phyloP scores from a whole-genome alignment of 1,140 invertebrate species.

The Trinorchestia longiramus region DNA sequence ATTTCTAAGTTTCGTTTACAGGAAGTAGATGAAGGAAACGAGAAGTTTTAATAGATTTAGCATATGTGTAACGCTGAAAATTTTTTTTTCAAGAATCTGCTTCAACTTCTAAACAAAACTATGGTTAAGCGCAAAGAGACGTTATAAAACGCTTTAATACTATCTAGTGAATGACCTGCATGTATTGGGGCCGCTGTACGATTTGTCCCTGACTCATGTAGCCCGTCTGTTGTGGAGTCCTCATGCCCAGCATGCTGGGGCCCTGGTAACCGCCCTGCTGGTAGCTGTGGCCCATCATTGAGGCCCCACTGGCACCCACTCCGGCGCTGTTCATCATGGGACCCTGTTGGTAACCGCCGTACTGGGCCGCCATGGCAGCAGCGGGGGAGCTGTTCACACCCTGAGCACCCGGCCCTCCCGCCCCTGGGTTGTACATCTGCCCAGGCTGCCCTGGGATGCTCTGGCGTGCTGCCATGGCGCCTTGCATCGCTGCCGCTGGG shows the following conservation, averaged over 20 bases:
- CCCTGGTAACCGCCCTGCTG: constrained; percentile 61
- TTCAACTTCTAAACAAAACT: too few species aligned
- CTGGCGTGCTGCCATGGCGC: constrained; percentile 57
- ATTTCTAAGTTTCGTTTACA: too few species aligned
- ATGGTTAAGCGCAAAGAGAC: too few species aligned
- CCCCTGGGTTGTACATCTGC: constrained; percentile 63
- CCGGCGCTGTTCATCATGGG: constrained; percentile 57
- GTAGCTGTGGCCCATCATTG: constrained; percentile 66
- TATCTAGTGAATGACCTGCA: constrained; percentile 57
- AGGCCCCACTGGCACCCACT: constrained; percentile 9
- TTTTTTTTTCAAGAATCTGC: too few species aligned
- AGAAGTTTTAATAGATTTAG: too few species aligned
- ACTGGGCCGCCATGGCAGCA: constrained; percentile 40
- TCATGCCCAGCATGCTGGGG: constrained; percentile 63
- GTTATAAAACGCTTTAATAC: background rate
- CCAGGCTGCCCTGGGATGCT: constrained; percentile 62
- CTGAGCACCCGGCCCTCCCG: constrained; percentile 47
- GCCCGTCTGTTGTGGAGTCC: constrained; percentile 62
- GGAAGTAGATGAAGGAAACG: too few species aligned
- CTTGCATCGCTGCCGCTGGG: constrained; percentile 59
- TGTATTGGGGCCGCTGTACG: constrained; percentile 65
- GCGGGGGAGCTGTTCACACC: constrained; percentile 47
- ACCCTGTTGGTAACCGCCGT: constrained; percentile 58
- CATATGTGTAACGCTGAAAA: too few species aligned
- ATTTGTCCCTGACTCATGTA: constrained; percentile 64